These are phyloP conservation scores for Drosophila neocordata DNA, from an alignment of 1,140 invertebrate species.

Conservation along the genomic window DNA sequence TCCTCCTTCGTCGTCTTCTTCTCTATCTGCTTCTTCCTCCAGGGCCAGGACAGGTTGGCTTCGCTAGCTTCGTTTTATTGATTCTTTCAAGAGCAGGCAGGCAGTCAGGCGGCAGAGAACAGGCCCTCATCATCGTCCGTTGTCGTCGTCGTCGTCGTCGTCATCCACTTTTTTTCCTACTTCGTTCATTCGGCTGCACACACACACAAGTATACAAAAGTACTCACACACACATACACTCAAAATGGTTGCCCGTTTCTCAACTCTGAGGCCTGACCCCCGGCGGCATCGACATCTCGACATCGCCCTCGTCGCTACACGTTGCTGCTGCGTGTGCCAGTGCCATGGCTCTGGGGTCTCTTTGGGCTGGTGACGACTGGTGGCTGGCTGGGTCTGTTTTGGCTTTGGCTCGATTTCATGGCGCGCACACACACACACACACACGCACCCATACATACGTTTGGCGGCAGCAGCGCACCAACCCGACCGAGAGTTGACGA, in stretches of 20 bases:
- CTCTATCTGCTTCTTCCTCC: neutral
- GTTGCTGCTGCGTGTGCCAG: constrained; percentile 61
- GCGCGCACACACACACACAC: constrained; percentile 44
- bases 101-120: constrained; percentile 7
- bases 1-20: constrained; percentile 2
- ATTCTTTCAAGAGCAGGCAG: constrained; percentile 47
- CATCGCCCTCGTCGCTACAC: constrained; percentile 45
- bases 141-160: constrained; percentile 17
- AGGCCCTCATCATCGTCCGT: constrained; percentile 19
- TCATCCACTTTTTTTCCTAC: constrained; percentile 20
- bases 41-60: constrained; percentile 36
- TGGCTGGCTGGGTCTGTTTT: constrained; percentile 57
- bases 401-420: constrained; percentile 79
- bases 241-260: constrained; percentile 68
- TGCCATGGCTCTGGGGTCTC: constrained; percentile 34
- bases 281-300: constrained; percentile 66
- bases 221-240: constrained; percentile 24
- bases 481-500: constrained; percentile 19
- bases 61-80: constrained; percentile 59
- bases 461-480: neutral
- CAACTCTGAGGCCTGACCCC: constrained; percentile 50
- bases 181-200: constrained; percentile 11
- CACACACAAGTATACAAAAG: constrained; percentile 12
- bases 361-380: constrained; percentile 45
- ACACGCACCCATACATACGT: constrained; percentile 4